Evolutionary conservation across 2,888 invertebrate species (phyloP).

Genomic region (Hermodice carunculata): DNA sequence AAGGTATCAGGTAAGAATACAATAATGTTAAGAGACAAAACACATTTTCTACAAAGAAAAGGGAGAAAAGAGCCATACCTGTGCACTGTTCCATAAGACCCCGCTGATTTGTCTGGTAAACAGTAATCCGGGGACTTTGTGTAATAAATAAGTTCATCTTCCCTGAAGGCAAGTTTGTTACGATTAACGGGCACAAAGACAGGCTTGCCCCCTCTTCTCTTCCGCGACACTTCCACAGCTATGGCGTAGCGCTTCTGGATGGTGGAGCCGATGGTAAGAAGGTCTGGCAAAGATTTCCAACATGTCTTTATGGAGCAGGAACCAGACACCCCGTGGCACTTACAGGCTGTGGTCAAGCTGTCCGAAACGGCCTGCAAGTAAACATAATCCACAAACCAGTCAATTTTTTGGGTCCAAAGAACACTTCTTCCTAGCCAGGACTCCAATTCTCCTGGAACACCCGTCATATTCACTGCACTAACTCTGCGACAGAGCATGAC

Average conservation of each 20-base stretch:
- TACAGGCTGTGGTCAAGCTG: slow-evolving; percentile 82
- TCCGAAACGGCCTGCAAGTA: slow-evolving; percentile 71
- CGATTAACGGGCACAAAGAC: slow-evolving; percentile 69
- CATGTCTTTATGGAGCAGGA: slow-evolving; percentile 97
- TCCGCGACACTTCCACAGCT: slow-evolving; percentile 13
- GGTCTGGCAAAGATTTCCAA: slow-evolving; percentile 87
- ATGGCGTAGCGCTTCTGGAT: slow-evolving; percentile 18
- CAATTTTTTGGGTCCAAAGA: too few species aligned
- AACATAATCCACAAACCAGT: too few species aligned
- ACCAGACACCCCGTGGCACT: slow-evolving; percentile 97
- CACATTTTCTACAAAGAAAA: too few species aligned
- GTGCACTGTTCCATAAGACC: slow-evolving; percentile 83
- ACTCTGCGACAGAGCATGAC: too few species aligned
- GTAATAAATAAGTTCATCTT: slow-evolving; percentile 80
- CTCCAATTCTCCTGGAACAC: too few species aligned
- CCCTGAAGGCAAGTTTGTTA: slow-evolving; percentile 67
- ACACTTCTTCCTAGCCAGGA: too few species aligned
- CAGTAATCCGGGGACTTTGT: slow-evolving; percentile 89
- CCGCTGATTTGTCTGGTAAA: slow-evolving; percentile 79
- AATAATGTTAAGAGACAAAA: too few species aligned
- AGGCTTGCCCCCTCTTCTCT: slow-evolving; percentile 19
- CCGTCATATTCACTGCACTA: too few species aligned
- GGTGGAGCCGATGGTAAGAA: slow-evolving; percentile 30
- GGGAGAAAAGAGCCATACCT: too few species aligned
- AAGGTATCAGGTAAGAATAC: too few species aligned